Percentiles rank a stretch among this genome's conserved stretches.
phyloP scores from a whole-genome alignment of 2,888 invertebrate genomes.

The Carcina quercana region DNA sequence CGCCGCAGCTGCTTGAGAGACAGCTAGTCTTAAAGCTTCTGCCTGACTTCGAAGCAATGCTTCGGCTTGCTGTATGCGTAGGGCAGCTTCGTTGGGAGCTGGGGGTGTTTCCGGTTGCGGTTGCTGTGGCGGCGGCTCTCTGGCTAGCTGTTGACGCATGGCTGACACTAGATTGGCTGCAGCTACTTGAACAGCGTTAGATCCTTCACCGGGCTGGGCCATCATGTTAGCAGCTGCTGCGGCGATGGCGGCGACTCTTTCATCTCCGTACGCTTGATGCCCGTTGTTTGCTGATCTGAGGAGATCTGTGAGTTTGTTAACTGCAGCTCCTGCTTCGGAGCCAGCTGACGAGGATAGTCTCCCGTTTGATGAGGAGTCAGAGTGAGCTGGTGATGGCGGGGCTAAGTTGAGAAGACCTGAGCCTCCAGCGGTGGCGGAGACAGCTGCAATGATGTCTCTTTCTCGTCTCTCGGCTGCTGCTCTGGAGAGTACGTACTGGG shows the following conservation, averaged over 20 bases:
- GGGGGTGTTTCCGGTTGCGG: conserved; percentile 85
- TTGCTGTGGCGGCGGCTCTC: conserved; percentile 75
- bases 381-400: conserved; percentile 89
- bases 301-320: conserved; percentile 74
- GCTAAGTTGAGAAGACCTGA: conserved; percentile 80
- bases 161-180: conserved; percentile 85
- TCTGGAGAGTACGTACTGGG: conserved; percentile 92
- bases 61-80: conserved; percentile 86
- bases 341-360: conserved; percentile 87
- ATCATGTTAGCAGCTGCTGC: conserved; percentile 77
- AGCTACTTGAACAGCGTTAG: conserved; percentile 81
- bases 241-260: conserved; percentile 82
- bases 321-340: conserved; percentile 80
- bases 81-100: conserved; percentile 84
- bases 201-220: conserved; percentile 75
- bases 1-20: conserved; percentile 79
- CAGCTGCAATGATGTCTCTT: conserved; percentile 83
- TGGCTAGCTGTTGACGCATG: conserved; percentile 77
- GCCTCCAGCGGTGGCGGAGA: conserved; percentile 77
- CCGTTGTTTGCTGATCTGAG: conserved; percentile 79
- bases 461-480: conserved; percentile 94
- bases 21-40: conserved; percentile 88
- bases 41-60: conserved; percentile 89
- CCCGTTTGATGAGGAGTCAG: conserved; percentile 90
- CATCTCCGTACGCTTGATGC: conserved; percentile 77